A percentile compares a stretch with the other conserved stretches of the same genome.
Evolutionary conservation across 2,888 invertebrate genomes (phyloP).

Genomic region (Hyposoter dolosus): DNA sequence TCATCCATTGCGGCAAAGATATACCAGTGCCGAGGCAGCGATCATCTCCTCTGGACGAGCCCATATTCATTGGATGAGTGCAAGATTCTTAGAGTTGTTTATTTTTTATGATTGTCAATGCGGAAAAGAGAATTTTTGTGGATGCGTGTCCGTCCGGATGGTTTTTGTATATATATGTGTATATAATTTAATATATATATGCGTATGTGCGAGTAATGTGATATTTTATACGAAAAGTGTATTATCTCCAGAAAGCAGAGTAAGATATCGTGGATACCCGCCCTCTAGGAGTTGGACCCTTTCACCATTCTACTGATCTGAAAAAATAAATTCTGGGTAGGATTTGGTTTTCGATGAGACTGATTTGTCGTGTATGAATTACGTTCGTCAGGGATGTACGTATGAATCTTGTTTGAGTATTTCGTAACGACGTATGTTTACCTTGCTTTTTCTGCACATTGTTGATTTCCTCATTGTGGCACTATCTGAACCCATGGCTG

Average conservation of each 20-base stretch:
- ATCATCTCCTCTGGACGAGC: slow-evolving; percentile 80
- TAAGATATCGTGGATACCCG: slow-evolving; percentile 25
- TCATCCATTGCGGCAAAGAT: slow-evolving; percentile 91
- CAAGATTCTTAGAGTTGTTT: slow-evolving; percentile 20
- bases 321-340: slow-evolving; percentile 47
- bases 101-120: not conserved
- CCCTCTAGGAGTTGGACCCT: slow-evolving; percentile 70
- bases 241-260: slow-evolving; percentile 1
- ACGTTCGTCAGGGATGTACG: not conserved
- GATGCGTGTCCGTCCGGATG: slow-evolving; percentile 1
- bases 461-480: slow-evolving; percentile 58
- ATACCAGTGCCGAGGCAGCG: slow-evolving; percentile 85
- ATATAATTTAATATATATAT: not conserved
- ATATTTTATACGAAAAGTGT: not conserved
- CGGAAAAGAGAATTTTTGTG: not conserved
- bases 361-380: not conserved
- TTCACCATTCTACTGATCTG: slow-evolving; percentile 75
- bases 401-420: not conserved
- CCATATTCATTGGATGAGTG: slow-evolving; percentile 74
- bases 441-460: slow-evolving; percentile 72
- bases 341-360: not conserved
- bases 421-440: slow-evolving; percentile 63
- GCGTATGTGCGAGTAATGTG: not conserved
- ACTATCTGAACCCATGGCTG: slow-evolving; percentile 72
- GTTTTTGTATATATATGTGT: slow-evolving; percentile 14